A percentile compares a stretch with the other conserved stretches of the same genome.
phyloP scores from a whole-genome alignment of 2,797 vertebrate genomes.

The Spheniscus humboldti region DNA sequence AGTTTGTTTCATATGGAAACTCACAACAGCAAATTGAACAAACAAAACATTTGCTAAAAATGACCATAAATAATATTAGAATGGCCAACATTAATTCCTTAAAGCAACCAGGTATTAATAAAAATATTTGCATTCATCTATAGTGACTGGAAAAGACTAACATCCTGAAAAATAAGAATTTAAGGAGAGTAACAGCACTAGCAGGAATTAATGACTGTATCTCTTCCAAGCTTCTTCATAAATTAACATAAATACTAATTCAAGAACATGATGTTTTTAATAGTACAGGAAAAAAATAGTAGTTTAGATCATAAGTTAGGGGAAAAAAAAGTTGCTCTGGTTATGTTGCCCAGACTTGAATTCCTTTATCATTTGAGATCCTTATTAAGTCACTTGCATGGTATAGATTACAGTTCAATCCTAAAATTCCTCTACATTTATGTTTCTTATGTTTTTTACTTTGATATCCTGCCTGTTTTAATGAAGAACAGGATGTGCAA shows the following conservation, averaged over 20 bases:
- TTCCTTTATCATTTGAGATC: conserved; percentile 66
- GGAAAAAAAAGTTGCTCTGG: background rate
- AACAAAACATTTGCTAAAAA: background rate
- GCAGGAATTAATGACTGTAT: background rate
- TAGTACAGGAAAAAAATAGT: background rate
- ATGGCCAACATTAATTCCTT: background rate
- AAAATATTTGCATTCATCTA: background rate
- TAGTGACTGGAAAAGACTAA: background rate
- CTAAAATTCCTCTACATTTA: conserved; percentile 67
- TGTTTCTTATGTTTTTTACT: conserved; percentile 66
- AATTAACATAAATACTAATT: conserved; percentile 12
- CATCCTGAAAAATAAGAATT: background rate
- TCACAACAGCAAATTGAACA: background rate
- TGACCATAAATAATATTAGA: background rate
- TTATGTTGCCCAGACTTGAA: conserved; percentile 45
- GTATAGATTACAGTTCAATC: conserved; percentile 67
- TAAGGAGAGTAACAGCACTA: background rate
- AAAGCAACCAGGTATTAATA: background rate
- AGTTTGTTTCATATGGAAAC: background rate
- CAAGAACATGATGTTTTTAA: conserved; percentile 13
- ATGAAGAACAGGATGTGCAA: conserved; percentile 68
- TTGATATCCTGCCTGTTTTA: conserved; percentile 68
- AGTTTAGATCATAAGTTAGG: background rate
- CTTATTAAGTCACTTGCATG: conserved; percentile 66
- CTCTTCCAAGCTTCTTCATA: background rate